These are phyloP conservation scores for Aspidiotus rigidus DNA, from an alignment of 2,888 invertebrate species.

Conservation along the genomic window DNA sequence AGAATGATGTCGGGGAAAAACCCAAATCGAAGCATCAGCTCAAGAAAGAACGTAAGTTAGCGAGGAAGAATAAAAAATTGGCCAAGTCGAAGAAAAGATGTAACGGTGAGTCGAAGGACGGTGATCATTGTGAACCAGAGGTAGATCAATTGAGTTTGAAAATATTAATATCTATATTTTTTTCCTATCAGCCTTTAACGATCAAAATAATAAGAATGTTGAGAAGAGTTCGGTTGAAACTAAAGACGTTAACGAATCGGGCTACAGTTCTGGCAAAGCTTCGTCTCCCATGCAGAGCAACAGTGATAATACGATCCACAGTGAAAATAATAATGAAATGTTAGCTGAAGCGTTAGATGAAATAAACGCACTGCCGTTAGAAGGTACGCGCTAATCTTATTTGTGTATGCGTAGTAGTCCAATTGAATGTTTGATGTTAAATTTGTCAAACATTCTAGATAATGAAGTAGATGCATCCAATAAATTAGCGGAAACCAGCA, in stretches of 20 bases:
- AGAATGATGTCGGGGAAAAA: conserved; percentile 33
- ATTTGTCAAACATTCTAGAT: too few relatives aligned
- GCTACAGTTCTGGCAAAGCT: conserved; percentile 55
- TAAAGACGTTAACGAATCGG: conserved; percentile 49
- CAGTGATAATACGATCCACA: conserved; percentile 6
- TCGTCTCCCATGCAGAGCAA: conserved; percentile 36
- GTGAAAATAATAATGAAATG: conserved; percentile 21
- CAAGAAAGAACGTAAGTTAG: conserved; percentile 54
- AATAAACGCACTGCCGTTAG: conserved; percentile 11
- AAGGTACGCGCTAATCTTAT: too few relatives aligned
- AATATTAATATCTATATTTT: neutral
- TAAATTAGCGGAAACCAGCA: too few relatives aligned
- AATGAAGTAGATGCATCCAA: too few relatives aligned
- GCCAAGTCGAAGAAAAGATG: conserved; percentile 22
- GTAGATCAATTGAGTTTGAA: neutral
- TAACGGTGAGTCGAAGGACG: neutral
- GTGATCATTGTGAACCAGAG: neutral
- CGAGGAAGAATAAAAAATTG: conserved; percentile 34
- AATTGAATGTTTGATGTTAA: too few relatives aligned
- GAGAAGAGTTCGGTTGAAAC: conserved; percentile 37
- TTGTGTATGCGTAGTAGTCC: too few relatives aligned
- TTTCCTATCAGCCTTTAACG: conserved; percentile 49
- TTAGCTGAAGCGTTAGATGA: conserved; percentile 28
- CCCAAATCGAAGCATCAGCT: conserved; percentile 53
- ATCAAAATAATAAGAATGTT: conserved; percentile 67